Percentiles rank a stretch among this genome's conserved stretches.
Conservation (phyloP, 1,140 invertebrate genomes). For the Drosophila pseudoananassae region DNA sequence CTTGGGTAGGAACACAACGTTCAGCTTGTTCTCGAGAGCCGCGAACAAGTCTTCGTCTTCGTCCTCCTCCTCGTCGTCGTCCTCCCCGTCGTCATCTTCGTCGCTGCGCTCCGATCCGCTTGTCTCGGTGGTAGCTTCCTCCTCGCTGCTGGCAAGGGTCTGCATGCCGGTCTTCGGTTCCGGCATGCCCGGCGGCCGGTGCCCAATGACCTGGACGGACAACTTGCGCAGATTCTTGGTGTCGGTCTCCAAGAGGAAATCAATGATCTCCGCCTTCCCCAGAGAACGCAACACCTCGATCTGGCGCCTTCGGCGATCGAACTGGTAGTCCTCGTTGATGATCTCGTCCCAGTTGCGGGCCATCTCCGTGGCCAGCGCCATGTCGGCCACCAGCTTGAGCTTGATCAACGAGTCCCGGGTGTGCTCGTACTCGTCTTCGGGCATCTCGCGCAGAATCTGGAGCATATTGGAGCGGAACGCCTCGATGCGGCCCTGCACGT, state of each 20-base stretch:
- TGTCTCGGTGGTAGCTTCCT: not conserved
- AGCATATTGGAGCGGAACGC: conserved; percentile 89
- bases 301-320: conserved; percentile 86
- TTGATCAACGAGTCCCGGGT: conserved; percentile 88
- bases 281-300: conserved; percentile 85
- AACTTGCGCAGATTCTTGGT: conserved; percentile 87
- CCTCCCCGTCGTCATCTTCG: conserved; percentile 4
- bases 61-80: not conserved
- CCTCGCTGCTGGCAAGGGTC: not conserved
- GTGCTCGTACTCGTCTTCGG: conserved; percentile 87
- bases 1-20: conserved; percentile 62
- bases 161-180: conserved; percentile 8
- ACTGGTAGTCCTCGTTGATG: conserved; percentile 87
- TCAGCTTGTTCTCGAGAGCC: conserved; percentile 62
- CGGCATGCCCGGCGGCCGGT: conserved; percentile 22
- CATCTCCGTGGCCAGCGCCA: conserved; percentile 90
- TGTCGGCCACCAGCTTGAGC: conserved; percentile 89
- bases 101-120: not conserved
- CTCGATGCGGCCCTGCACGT: conserved; percentile 91
- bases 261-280: conserved; percentile 85
- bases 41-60: conserved; percentile 58
- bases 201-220: conserved; percentile 87
- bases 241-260: conserved; percentile 87
- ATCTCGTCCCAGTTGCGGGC: conserved; percentile 90
- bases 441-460: conserved; percentile 86